These are phyloP conservation scores for Isotomurus palustris DNA, from an alignment of 2,888 invertebrate species.

Conservation along the genomic window DNA sequence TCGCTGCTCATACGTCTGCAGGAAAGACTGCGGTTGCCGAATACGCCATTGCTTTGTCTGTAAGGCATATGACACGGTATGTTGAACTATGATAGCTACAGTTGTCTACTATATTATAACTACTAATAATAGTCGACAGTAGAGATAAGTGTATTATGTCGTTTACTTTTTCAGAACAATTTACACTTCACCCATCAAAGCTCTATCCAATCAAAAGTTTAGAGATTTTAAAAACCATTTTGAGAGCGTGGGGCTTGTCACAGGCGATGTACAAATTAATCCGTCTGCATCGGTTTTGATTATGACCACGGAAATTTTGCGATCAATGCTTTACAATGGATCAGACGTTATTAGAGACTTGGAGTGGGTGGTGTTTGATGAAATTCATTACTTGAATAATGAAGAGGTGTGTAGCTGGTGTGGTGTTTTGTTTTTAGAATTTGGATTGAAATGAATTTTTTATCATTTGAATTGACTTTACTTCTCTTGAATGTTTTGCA, in stretches of 20 bases:
- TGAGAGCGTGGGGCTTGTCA: slow-evolving; percentile 86
- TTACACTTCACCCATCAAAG: slow-evolving; percentile 99
- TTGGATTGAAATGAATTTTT: not conserved
- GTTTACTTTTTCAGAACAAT: slow-evolving; percentile 60
- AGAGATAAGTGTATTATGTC: too few relatives aligned
- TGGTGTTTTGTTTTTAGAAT: slow-evolving; percentile 5
- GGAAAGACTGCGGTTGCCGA: slow-evolving; percentile 99
- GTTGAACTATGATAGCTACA: not conserved
- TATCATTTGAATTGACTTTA: not conserved
- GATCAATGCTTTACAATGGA: slow-evolving; percentile 91
- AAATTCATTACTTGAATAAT: slow-evolving; percentile 98
- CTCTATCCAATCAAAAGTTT: slow-evolving; percentile 97
- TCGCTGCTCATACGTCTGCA: slow-evolving; percentile 98
- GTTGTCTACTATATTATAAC: not conserved
- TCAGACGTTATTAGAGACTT: slow-evolving; percentile 92
- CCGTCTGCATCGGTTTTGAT: slow-evolving; percentile 90
- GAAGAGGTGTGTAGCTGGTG: slow-evolving; percentile 61
- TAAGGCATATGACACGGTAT: slow-evolving; percentile 81
- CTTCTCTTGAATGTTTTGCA: slow-evolving; percentile 49
- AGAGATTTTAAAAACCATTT: slow-evolving; percentile 92
- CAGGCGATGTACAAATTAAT: slow-evolving; percentile 94
- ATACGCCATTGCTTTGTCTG: slow-evolving; percentile 94
- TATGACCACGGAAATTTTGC: slow-evolving; percentile 98
- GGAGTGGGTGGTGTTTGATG: slow-evolving; percentile 98
- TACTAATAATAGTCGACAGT: not conserved